Evolutionary conservation across 2,113 vertebrate species (phyloP), one percentile per base, ranked within the genome.

Genomic region (Callithrix jacchus): DNA sequence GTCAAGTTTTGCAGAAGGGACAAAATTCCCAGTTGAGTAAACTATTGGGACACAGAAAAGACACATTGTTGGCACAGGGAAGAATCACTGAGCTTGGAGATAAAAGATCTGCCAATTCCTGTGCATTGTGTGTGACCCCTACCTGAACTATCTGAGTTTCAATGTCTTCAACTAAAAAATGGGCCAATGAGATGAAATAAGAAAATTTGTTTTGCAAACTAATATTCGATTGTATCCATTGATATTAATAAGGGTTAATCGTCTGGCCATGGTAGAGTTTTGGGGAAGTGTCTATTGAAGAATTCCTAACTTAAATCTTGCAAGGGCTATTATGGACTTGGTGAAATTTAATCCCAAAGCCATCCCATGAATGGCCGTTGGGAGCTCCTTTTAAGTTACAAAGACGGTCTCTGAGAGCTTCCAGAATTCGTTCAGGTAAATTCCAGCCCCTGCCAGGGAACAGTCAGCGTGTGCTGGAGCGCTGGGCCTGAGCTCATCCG

Each of bases 371-470:
- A 30, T 58, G n/a, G 25, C 8, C 0, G 0, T 1, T 18, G 13
- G 35, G 8, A 52, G 30, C 47, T 54, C 49, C 68, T 20, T 3
- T 13, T 64, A 6, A 2, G 25, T 2, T 27, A 6, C 7, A 5
- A 54, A 14, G 9, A 40, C 1, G 3, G 16, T 4, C 23, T n/a
- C 93, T 37, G 27, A 47, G 37, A 18, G 68, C 14, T 47, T 11
- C 0, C 3, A 11, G 30, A 40, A 76, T 2, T 5, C 5, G 0
- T 3, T 27, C 30, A 0, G 0, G 17, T 56, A 2, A 14, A 8
- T 40, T 25, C 21, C 0, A 0, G 23, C 21, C 61, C 87, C 2
- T 5, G 1, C 54, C 6, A 4, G 56, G 45, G 4, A 35, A 9
- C 64, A 14, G 1, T 37, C 37, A 4, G 35, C 0, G 0, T 30